Conservation (phyloP, 2,888 invertebrate species). For the Rhimphoctona megacephalus region DNA sequence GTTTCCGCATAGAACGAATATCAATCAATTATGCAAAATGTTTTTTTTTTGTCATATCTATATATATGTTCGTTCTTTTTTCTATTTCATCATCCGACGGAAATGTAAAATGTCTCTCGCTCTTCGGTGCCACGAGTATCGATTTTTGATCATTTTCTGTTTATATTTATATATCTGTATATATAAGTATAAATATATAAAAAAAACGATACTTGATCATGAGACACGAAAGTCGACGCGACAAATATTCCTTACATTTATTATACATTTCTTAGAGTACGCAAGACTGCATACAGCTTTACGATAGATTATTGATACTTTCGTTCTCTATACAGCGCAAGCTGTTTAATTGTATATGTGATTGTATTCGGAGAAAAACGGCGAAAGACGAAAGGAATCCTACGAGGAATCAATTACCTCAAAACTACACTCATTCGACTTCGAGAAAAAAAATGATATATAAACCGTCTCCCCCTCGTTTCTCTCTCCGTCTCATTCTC, state of each 20-base stretch:
- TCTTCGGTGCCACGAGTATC: slow-evolving; percentile 57
- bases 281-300: slow-evolving; percentile 81
- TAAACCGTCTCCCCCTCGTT: slow-evolving; percentile 18
- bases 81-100: slow-evolving; percentile 26
- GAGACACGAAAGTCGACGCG: slow-evolving; percentile 16
- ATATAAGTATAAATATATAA: slow-evolving; percentile 1
- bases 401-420: slow-evolving; percentile 71
- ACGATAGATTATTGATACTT: slow-evolving; percentile 75
- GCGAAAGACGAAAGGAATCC: slow-evolving; percentile 36
- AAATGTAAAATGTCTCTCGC: slow-evolving; percentile 27
- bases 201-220: slow-evolving; percentile 46
- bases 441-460: slow-evolving; percentile 66
- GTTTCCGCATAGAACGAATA: slow-evolving; percentile 66
- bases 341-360: slow-evolving; percentile 75
- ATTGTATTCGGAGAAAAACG: slow-evolving; percentile 56
- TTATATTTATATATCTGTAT: slow-evolving; percentile 60
- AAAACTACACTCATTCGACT: slow-evolving; percentile 72
- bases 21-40: slow-evolving; percentile 60
- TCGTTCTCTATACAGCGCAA: slow-evolving; percentile 68
- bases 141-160: slow-evolving; percentile 47
- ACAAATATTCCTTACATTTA: slow-evolving; percentile 57
- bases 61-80: slow-evolving; percentile 44
- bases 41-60: slow-evolving; percentile 60
- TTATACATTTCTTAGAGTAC: slow-evolving; percentile 71
- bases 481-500: slow-evolving; percentile 48